Percentiles rank a stretch among this genome's conserved stretches.
These are phyloP conservation scores for Mactra quadrangularis DNA, from an alignment of 1,140 invertebrate species.

Conservation along the genomic window DNA sequence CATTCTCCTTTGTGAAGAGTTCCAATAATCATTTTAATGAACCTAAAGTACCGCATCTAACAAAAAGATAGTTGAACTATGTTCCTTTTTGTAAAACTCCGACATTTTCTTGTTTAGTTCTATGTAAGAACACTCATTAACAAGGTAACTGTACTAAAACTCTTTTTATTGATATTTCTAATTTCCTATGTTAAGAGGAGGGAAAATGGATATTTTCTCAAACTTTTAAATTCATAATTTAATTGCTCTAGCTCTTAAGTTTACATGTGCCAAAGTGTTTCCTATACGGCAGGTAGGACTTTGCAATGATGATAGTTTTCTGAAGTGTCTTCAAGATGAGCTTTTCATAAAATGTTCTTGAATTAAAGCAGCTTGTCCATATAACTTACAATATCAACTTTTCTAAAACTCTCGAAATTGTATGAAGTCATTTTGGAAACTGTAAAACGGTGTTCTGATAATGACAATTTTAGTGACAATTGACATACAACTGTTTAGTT, in stretches of 20 bases:
- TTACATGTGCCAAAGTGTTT: constrained; percentile 43
- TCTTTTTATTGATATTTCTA: constrained; percentile 4
- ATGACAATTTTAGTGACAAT: no score
- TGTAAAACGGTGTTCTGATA: no score
- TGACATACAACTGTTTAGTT: no score
- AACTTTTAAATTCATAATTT: constrained; percentile 22
- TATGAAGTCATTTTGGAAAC: no score
- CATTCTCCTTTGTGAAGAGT: no score
- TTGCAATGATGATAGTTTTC: constrained; percentile 16
- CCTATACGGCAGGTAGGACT: constrained; percentile 9
- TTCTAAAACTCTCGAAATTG: no score
- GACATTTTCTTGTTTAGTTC: not conserved
- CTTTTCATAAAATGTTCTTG: constrained; percentile 44
- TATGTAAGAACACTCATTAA: constrained; percentile 5
- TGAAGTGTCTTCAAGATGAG: constrained; percentile 41
- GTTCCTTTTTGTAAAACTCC: not conserved
- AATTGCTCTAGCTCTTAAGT: constrained; percentile 10
- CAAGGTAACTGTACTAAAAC: not conserved
- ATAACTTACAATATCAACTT: no score
- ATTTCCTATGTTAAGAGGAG: constrained; percentile 1
- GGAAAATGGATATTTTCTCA: constrained; percentile 4
- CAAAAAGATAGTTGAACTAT: no score
- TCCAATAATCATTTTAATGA: no score
- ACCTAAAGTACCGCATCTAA: no score
- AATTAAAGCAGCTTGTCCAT: no score